A percentile compares a stretch with the other conserved stretches of the same genome.
These are phyloP conservation scores for Gymnorhina tibicen DNA, from an alignment of 2,113 vertebrate genomes.

Conservation along the genomic window DNA sequence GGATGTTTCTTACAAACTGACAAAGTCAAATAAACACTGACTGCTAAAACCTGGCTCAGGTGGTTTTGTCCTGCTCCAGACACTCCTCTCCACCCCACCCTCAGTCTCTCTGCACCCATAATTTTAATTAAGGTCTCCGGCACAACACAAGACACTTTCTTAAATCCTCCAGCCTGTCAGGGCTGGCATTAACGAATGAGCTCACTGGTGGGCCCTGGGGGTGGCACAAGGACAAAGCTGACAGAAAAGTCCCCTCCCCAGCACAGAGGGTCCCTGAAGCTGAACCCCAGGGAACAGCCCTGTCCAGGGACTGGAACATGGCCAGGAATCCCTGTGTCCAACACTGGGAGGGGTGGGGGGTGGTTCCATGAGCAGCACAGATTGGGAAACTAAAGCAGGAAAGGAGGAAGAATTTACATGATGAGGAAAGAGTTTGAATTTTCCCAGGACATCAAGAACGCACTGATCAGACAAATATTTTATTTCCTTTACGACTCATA, in stretches of 20 bases:
- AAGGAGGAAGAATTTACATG: background rate
- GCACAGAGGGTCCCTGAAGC: background rate
- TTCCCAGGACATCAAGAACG: background rate
- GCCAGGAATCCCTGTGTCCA: background rate
- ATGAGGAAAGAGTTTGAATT: background rate
- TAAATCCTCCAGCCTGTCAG: fast-evolving
- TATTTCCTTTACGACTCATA: constrained; percentile 17
- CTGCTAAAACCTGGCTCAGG: background rate
- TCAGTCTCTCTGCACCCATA: fast-evolving
- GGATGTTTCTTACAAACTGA: constrained; percentile 57
- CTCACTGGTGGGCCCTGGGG: too few species aligned
- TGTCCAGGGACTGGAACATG: background rate
- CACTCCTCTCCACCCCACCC: fast-evolving
- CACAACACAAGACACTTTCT: too few species aligned
- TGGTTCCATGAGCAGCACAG: fast-evolving
- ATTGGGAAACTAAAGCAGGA: background rate
- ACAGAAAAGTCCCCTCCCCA: too few species aligned
- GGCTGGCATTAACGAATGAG: background rate
- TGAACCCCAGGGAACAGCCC: background rate
- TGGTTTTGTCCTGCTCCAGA: background rate
- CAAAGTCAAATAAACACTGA: constrained; percentile 72
- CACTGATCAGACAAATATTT: background rate
- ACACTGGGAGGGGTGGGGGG: background rate
- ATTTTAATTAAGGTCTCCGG: background rate
- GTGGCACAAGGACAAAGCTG: background rate